phyloP scores from a whole-genome alignment of 2,797 vertebrate genomes.

The Glyptemys insculpta region DNA sequence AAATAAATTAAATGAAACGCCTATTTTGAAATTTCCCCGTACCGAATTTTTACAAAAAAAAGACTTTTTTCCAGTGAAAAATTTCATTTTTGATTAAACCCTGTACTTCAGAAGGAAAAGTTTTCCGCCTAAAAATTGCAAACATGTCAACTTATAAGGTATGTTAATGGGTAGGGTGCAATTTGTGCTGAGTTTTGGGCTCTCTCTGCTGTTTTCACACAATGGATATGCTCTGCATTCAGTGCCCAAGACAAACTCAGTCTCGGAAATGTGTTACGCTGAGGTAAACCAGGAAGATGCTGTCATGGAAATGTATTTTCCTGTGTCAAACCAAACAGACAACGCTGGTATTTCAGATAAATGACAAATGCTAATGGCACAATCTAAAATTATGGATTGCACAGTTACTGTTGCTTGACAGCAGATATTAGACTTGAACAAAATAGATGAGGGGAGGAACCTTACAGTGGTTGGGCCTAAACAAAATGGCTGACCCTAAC shows the following conservation, averaged over 20 bases:
- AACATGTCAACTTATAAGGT: not conserved
- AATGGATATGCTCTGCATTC: not conserved
- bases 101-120: fast-evolving
- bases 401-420: not conserved
- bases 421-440: conserved; percentile 20
- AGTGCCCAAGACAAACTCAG: not conserved
- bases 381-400: conserved; percentile 3
- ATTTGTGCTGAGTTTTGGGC: not conserved
- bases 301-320: not conserved
- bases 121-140: not conserved
- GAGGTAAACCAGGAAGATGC: not conserved
- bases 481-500: conserved; percentile 48
- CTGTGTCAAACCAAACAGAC: not conserved
- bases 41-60: not conserved
- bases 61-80: not conserved
- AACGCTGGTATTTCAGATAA: not conserved
- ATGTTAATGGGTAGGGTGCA: not conserved
- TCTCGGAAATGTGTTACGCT: fast-evolving
- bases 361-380: not conserved
- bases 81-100: not conserved
- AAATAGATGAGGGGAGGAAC: not conserved
- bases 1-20: not conserved
- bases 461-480: not conserved
- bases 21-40: not conserved
- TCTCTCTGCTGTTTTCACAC: not conserved